Base-by-base conservation (phyloP, 2,888 invertebrate species). In the Stenodema calcarata region DNA sequence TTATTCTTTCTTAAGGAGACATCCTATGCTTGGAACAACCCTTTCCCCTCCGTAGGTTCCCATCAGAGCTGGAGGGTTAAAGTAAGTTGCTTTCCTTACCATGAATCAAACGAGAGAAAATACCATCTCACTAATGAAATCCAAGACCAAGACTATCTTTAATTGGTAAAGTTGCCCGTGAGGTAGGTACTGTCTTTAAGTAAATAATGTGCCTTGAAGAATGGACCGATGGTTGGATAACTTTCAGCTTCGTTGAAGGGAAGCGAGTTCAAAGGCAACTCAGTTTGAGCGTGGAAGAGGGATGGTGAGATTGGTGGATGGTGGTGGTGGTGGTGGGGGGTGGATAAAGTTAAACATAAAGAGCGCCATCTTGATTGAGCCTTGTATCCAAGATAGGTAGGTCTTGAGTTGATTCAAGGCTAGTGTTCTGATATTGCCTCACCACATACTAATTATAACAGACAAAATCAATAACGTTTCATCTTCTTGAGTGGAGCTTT, bases 341-440 rank as follows among this genome's bases (percentile, higher is more conserved):
- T 18, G 82, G 70, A 82, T 82, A 42, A 82, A 82, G 82, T 82
- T 62, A 82, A 82, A 82, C 82, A 82, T 82, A 82, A 82, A 82
- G 82, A 82, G 82, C 82, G 82, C 82, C 82, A 82, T 82, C 82
- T 82, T 82, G 82, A 82, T 82, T 82, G 82, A 82, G 82, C 82
- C 82, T 82, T 82, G 42, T 82, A 82, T 82, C 78, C 47, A 70
- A 82, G 82, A 82, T 69, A 82, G 82, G 70, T 82, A 44, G 78
- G 78, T 12, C 78, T 78, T 44, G 47, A 78, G 78, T 78, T 78
- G 78, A 78, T 42, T 78, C 41, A 78, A 44, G 41, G 18, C 35
- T 73, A 78, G 41, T 78, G 78, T 78, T 78, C 78, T 44, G 78
- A 78, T 78, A 78, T 78, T 78, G 78, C 78, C 44, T 80, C 54